A percentile compares a stretch with the other conserved stretches of the same genome.
These are phyloP conservation scores for Burhinus oedicnemus DNA, from an alignment of 2,113 vertebrate genomes.

Conservation along the genomic window DNA sequence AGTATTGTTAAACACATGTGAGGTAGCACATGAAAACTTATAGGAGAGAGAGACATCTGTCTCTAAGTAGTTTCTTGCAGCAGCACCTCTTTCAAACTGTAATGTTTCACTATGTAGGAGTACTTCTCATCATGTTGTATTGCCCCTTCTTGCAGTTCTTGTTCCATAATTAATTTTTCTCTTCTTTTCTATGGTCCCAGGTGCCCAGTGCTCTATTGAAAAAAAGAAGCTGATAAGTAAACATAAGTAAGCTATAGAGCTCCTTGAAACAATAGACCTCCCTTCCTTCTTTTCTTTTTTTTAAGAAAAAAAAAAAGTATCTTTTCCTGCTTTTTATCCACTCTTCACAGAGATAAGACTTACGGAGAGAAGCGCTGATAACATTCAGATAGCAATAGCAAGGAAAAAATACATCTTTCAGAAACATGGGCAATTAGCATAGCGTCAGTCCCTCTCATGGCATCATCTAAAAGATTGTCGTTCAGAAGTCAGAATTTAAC, in stretches of 20 bases:
- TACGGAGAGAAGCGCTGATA: background rate
- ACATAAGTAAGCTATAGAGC: background rate
- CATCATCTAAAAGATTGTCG: background rate
- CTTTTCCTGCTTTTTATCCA: background rate
- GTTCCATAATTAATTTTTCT: background rate
- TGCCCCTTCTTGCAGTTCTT: background rate
- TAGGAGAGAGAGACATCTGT: fast-evolving
- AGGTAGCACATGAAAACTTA: background rate
- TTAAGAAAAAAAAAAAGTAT: background rate
- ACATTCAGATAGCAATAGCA: background rate
- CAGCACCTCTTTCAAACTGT: background rate
- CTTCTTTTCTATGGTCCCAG: background rate
- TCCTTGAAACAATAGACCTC: background rate
- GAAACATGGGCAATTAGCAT: background rate
- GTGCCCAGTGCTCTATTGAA: background rate
- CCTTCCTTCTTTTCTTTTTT: background rate
- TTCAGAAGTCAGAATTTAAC: background rate
- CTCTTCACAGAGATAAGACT: background rate
- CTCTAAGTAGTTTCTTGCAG: background rate
- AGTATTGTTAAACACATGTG: background rate
- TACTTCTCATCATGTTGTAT: background rate
- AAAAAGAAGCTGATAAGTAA: background rate
- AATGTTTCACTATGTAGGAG: background rate
- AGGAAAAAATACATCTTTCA: background rate
- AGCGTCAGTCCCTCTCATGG: background rate